Conservation (phyloP, 2,797 vertebrate species). For the Arnoldichthys spilopterus region DNA sequence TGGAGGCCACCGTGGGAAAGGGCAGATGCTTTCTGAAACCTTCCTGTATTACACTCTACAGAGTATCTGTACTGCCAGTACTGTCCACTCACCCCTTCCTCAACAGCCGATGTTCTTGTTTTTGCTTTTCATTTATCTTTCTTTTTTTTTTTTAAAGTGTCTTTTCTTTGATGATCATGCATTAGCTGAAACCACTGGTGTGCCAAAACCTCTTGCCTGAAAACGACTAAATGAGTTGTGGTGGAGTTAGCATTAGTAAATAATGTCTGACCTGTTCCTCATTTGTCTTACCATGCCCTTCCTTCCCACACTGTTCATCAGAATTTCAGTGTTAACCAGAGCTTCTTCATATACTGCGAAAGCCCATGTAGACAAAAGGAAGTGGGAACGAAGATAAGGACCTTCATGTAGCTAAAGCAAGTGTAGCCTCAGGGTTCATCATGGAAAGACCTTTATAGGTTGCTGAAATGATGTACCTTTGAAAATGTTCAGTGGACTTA, state of each 20-base stretch:
- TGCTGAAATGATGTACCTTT: not conserved
- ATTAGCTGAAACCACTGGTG: constrained; percentile 16
- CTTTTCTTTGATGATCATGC: constrained; percentile 21
- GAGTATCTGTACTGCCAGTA: constrained; percentile 58
- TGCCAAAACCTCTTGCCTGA: constrained; percentile 40
- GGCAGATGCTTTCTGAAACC: constrained; percentile 53
- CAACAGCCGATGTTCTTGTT: constrained; percentile 45
- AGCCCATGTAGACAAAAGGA: not conserved
- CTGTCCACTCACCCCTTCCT: constrained; percentile 43
- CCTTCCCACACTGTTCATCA: not conserved
- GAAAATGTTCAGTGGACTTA: not conserved
- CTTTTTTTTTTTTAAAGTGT: constrained; percentile 16
- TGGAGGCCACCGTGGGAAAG: constrained; percentile 60
- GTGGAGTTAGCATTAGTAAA: not conserved
- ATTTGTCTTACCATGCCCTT: not conserved
- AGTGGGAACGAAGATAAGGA: not conserved
- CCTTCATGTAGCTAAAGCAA: not conserved
- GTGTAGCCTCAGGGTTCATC: not conserved
- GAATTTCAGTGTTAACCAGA: not conserved
- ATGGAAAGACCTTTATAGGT: not conserved
- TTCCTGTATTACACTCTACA: constrained; percentile 64
- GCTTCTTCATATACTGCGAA: not conserved
- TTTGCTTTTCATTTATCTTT: constrained; percentile 50
- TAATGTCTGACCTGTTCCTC: not conserved
- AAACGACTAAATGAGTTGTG: constrained; percentile 15